Conservation (phyloP, 2,113 vertebrate genomes). For the Nannobrachium achirus region DNA sequence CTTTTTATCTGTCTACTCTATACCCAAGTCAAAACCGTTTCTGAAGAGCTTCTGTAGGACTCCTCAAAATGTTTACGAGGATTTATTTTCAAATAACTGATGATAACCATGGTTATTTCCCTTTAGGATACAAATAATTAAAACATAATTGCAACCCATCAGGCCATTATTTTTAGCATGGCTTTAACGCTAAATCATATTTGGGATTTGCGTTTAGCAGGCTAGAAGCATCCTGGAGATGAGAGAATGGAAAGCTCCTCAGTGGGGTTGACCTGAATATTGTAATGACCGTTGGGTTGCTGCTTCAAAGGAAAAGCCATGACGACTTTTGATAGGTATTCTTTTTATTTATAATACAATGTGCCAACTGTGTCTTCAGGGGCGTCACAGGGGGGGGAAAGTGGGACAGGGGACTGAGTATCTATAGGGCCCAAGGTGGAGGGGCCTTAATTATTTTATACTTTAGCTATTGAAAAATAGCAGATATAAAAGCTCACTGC, state of each 20-base stretch:
- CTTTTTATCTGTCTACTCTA: background rate
- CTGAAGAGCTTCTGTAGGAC: background rate
- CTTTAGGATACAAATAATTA: conserved; percentile 1
- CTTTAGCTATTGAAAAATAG: no score
- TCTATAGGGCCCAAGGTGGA: no score
- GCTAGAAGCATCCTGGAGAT: conserved; percentile 3
- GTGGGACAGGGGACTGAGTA: no score
- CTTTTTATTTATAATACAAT: no score
- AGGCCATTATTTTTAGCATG: background rate
- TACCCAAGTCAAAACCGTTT: background rate
- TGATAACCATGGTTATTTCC: background rate
- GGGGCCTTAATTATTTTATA: no score
- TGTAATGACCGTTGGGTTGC: no score
- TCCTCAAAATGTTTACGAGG: background rate
- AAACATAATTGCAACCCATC: background rate
- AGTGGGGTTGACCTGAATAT: background rate
- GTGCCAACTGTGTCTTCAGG: no score
- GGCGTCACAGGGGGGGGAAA: no score
- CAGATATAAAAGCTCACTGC: no score
- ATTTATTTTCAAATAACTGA: background rate
- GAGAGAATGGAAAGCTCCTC: background rate
- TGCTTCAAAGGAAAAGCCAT: no score
- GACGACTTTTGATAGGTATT: no score
- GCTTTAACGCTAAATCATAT: no score
- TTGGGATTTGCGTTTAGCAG: background rate